A percentile compares a stretch with the other conserved stretches of the same genome.
Conservation (phyloP, 1,140 invertebrate genomes). For the Zaprionus kolodkinae region DNA sequence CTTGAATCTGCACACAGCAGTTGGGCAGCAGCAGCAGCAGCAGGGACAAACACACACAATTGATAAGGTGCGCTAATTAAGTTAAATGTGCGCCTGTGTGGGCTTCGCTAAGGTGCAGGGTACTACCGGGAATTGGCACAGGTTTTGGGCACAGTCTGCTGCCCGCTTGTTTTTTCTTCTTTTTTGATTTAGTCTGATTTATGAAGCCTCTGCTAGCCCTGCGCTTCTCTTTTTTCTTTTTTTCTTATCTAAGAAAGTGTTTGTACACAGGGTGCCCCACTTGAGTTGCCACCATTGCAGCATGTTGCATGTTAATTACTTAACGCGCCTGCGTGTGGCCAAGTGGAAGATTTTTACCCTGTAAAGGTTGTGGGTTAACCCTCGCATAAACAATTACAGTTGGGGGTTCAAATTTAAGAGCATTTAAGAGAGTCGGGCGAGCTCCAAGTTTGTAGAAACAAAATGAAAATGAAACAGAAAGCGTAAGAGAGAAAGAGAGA, state of each 20-base stretch:
- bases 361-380: constrained; percentile 38
- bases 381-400: constrained; percentile 34
- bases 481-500: background rate
- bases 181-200: constrained; percentile 36
- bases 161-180: constrained; percentile 4
- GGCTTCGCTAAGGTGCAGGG: background rate
- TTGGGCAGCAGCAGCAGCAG: constrained; percentile 54
- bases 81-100: constrained; percentile 69
- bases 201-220: constrained; percentile 9
- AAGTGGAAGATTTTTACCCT: background rate
- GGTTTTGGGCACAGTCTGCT: background rate
- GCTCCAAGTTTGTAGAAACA: constrained; percentile 8
- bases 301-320: constrained; percentile 57
- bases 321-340: constrained; percentile 36
- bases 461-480: constrained; percentile 36
- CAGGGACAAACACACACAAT: constrained; percentile 48
- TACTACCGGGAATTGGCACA: constrained; percentile 46
- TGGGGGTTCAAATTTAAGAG: constrained; percentile 14
- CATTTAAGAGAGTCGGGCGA: constrained; percentile 4
- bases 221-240: too few relatives aligned
- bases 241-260: constrained; percentile 32
- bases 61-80: constrained; percentile 73
- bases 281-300: constrained; percentile 53
- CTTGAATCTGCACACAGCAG: constrained; percentile 56
- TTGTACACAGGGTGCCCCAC: constrained; percentile 59